These are phyloP conservation scores for Limanda limanda DNA, from an alignment of 2,113 vertebrate species.

Conservation along the genomic window DNA sequence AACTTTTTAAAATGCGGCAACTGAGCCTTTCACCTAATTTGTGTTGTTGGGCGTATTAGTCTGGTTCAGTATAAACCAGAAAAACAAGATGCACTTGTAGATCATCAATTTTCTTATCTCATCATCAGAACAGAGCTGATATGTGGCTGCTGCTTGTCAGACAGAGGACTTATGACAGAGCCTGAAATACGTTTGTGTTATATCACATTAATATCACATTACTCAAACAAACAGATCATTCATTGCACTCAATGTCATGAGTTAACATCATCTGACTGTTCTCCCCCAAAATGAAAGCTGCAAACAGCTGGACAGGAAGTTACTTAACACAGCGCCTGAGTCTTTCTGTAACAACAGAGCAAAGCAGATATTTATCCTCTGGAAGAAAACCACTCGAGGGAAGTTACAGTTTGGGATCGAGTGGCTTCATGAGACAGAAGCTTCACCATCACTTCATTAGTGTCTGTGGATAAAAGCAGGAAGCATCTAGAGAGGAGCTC, in stretches of 20 bases:
- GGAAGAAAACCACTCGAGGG: neutral
- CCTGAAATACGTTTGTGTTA: conserved; percentile 6
- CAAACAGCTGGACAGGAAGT: no score
- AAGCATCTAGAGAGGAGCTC: neutral
- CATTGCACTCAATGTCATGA: conserved; percentile 33
- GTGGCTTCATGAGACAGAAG: neutral
- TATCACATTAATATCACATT: conserved; percentile 7
- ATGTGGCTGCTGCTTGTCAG: no score
- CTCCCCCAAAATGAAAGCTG: no score
- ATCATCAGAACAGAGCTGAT: no score
- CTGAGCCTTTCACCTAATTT: no score
- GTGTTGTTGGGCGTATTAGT: no score
- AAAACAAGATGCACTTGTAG: no score
- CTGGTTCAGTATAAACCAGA: no score
- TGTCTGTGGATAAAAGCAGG: conserved; percentile 8
- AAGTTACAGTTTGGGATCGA: neutral
- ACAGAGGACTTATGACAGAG: conserved; percentile 22
- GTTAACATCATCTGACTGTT: conserved; percentile 23
- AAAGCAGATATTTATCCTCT: neutral
- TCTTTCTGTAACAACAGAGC: conserved; percentile 6
- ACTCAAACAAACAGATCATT: conserved; percentile 42
- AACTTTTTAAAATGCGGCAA: no score
- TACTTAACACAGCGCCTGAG: neutral
- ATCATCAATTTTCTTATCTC: no score
- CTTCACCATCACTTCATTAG: conserved; percentile 12